Percentiles rank a stretch among this genome's conserved stretches.
phyloP scores from a whole-genome alignment of 1,140 invertebrate species.

The Drosophila sproati region DNA sequence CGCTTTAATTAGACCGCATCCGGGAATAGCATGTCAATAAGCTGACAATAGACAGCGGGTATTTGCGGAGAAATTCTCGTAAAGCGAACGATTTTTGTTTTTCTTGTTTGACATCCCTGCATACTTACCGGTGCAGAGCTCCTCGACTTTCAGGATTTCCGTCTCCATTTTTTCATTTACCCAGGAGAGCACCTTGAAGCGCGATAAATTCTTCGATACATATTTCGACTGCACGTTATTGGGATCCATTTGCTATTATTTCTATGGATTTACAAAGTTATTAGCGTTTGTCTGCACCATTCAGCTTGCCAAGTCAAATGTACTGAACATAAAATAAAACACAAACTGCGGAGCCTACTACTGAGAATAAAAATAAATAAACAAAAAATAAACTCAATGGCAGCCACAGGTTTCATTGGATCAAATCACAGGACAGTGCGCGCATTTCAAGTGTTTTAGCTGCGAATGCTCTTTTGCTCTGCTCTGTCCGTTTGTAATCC shows the following conservation, averaged over 20 bases:
- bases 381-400: no score
- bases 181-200: conserved; percentile 40
- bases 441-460: no score
- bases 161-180: conserved; percentile 28
- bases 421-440: no score
- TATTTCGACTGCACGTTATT: conserved; percentile 33
- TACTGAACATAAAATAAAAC: no score
- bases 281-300: no score
- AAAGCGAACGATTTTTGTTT: not conserved
- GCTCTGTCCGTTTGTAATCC: no score
- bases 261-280: no score
- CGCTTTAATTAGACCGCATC: conserved; percentile 95
- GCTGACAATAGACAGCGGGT: conserved; percentile 96
- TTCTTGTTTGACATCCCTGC: not conserved
- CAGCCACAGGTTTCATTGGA: no score
- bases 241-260: not conserved
- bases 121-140: conserved; percentile 36
- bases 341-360: no score
- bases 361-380: no score
- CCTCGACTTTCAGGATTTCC: conserved; percentile 34
- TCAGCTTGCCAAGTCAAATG: no score
- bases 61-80: not conserved
- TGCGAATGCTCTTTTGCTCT: no score
- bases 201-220: conserved; percentile 22
- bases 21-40: conserved; percentile 99